Base-by-base conservation (phyloP, 1,140 invertebrate genomes). In the Hypothenemus hampei region DNA sequence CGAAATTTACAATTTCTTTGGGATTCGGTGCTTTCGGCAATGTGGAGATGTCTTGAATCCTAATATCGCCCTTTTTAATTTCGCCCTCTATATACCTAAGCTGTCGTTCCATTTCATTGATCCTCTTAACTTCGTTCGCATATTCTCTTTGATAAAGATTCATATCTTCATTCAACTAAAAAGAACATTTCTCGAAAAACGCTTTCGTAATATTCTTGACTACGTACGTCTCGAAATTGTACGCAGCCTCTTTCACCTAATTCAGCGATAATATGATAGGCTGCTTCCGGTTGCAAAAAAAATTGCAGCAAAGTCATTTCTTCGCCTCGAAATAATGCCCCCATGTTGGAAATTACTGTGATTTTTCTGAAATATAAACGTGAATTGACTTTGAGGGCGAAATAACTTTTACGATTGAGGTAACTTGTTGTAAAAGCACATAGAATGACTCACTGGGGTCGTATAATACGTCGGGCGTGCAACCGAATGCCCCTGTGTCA, bases 1-100 rank as follows among this genome's bases (percentile, higher is more conserved):
- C 93, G 51, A 97, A 77, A 73, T 97, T 89, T 64, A 96, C 96
- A 73, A 98, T 97, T 75, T 97, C 94, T 52, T 92, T 81, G 2
- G 94, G 93, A 68, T 92, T 93, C 5, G 95, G 95, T 7, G 95
- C 94, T 62, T 91, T 73, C 4, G 86, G 86, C 46, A 91, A 82
- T 61, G 94, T 91, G 58, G 85, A 21, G 52, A 90, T 85, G 49
- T 93, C 87, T 4, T 86, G 78, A 57, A 97, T 40, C 3, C 11
- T 23, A 15, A 88, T 83, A 7, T 80, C 82, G 73, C 97, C 94
- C 73, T 96, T 97, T 64, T 87, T 87, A n/a, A 98, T 93, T 76
- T 98, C 93, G 19, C 87, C 86, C 69, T 97, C 93, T 64, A 98
- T 85, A 73, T 94, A 98, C 0, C 91, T 82, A 35, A 96, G 79